phyloP scores from a whole-genome alignment of 2,888 invertebrate genomes.

The Euplexia lucipara region DNA sequence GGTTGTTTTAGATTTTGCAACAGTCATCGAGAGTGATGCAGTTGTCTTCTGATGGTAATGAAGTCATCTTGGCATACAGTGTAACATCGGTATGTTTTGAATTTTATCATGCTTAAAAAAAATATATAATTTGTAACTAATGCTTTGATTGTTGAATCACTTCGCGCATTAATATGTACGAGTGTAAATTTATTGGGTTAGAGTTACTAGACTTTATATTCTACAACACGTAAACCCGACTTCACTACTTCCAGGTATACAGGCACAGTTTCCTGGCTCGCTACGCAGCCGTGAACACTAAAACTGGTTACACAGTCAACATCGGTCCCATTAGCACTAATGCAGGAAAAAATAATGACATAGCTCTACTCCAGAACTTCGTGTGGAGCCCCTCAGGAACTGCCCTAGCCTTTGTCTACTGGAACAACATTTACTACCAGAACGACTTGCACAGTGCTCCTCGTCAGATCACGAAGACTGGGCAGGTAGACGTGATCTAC shows the following conservation, averaged over 20 bases:
- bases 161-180: neutral
- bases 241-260: slow-evolving; percentile 91
- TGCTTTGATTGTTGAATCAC: neutral
- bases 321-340: slow-evolving; percentile 75
- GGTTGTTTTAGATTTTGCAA: slow-evolving; percentile 75
- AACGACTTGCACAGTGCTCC: slow-evolving; percentile 82
- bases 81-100: slow-evolving; percentile 78
- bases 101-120: too few relatives aligned
- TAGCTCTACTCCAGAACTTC: slow-evolving; percentile 92
- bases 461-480: slow-evolving; percentile 92
- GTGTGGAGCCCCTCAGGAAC: slow-evolving; percentile 95
- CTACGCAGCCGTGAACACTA: slow-evolving; percentile 93
- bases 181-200: neutral
- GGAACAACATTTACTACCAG: slow-evolving; percentile 95
- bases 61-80: slow-evolving; percentile 78
- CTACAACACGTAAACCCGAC: neutral
- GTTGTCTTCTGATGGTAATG: slow-evolving; percentile 75
- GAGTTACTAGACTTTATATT: neutral
- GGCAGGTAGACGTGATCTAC: slow-evolving; percentile 92
- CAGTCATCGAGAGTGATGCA: slow-evolving; percentile 77
- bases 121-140: too few relatives aligned
- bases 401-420: slow-evolving; percentile 93
- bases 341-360: slow-evolving; percentile 64
- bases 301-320: slow-evolving; percentile 81
- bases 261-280: slow-evolving; percentile 95